A percentile compares a stretch with the other conserved stretches of the same genome.
These are phyloP conservation scores for Sylvilagus bachmani DNA, from an alignment of 2,113 vertebrate genomes.

Conservation along the genomic window DNA sequence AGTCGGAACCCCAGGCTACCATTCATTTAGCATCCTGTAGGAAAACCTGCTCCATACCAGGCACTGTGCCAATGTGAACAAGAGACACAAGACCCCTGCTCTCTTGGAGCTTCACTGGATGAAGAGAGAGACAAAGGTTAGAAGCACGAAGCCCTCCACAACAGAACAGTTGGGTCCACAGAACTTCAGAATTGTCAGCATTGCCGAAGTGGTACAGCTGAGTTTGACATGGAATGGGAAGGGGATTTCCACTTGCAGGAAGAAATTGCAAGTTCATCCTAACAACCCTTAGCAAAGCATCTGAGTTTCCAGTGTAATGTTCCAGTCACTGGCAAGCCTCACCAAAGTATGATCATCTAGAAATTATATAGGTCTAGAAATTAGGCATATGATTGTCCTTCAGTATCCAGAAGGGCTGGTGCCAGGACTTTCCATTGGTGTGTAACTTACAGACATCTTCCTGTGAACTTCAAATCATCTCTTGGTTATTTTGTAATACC, in stretches of 20 bases:
- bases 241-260: neutral
- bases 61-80: neutral
- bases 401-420: no score
- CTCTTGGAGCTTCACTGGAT: neutral
- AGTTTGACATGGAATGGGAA: neutral
- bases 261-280: neutral
- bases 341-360: neutral
- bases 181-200: slow-evolving; percentile 5
- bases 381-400: neutral
- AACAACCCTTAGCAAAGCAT: neutral
- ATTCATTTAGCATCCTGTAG: slow-evolving; percentile 2
- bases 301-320: neutral
- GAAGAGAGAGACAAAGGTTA: neutral
- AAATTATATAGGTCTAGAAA: neutral
- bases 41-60: neutral
- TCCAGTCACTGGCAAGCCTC: slow-evolving; percentile 4
- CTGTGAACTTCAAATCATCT: no score
- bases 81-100: neutral
- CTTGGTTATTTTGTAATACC: no score
- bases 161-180: neutral
- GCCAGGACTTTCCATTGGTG: no score
- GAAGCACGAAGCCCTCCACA: neutral
- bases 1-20: neutral
- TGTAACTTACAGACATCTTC: no score
- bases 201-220: neutral